Evolutionary conservation across 1,140 invertebrate species (phyloP).

Genomic region (Calliphora vicina): DNA sequence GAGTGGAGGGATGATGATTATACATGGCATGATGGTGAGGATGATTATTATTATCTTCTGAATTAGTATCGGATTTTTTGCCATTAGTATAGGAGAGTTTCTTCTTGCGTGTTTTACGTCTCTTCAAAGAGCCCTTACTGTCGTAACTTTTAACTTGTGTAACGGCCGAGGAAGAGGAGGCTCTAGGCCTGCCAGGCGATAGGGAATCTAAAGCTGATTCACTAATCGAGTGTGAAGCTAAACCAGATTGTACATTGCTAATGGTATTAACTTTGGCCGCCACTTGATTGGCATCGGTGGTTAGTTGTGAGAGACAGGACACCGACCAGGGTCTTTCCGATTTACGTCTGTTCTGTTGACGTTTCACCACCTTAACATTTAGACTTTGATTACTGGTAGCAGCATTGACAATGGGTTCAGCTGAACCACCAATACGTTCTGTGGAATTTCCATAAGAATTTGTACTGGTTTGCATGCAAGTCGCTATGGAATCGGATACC

Average conservation of each 20-base stretch:
- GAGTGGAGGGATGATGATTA: slow-evolving; percentile 68
- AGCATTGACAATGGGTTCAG: slow-evolving; percentile 50
- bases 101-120: slow-evolving; percentile 74
- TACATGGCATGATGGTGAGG: neutral
- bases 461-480: slow-evolving; percentile 66
- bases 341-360: slow-evolving; percentile 56
- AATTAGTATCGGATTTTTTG: slow-evolving; percentile 23
- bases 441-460: slow-evolving; percentile 69
- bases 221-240: slow-evolving; percentile 78
- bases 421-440: slow-evolving; percentile 65
- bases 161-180: slow-evolving; percentile 52
- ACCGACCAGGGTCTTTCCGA: slow-evolving; percentile 80
- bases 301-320: slow-evolving; percentile 79
- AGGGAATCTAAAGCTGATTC: slow-evolving; percentile 85
- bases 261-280: slow-evolving; percentile 44
- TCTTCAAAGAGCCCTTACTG: slow-evolving; percentile 66
- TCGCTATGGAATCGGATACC: slow-evolving; percentile 74
- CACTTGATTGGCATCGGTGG: slow-evolving; percentile 59
- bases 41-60: slow-evolving; percentile 2
- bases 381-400: slow-evolving; percentile 59
- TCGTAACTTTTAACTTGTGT: slow-evolving; percentile 58
- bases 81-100: slow-evolving; percentile 57
- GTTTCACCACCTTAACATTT: slow-evolving; percentile 56
- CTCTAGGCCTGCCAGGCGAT: slow-evolving; percentile 61
- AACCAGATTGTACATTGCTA: slow-evolving; percentile 54